phyloP scores from a whole-genome alignment of 2,888 invertebrate genomes.

The Scaptomyza flava region DNA sequence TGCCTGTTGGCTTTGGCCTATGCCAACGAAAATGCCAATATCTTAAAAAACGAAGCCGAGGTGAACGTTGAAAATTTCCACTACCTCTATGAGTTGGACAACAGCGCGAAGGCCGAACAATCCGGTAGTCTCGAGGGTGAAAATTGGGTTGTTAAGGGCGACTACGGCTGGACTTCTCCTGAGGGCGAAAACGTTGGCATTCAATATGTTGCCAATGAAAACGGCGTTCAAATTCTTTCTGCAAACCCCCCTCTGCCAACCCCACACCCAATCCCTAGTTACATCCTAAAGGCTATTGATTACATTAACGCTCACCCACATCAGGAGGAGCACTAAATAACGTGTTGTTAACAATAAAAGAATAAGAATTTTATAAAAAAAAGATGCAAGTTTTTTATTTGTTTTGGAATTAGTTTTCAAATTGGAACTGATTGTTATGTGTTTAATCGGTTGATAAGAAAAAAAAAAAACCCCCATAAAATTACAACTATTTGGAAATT shows the following conservation, averaged over 20 bases:
- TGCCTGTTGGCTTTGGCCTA: constrained; percentile 73
- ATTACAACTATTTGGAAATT: too few species aligned
- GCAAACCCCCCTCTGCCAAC: constrained; percentile 77
- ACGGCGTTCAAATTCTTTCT: constrained; percentile 61
- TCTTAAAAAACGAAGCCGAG: constrained; percentile 49
- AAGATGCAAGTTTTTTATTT: background rate
- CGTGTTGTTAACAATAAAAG: constrained; percentile 40
- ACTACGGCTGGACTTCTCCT: constrained; percentile 60
- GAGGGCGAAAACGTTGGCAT: constrained; percentile 64
- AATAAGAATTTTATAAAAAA: constrained; percentile 7
- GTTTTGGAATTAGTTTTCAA: background rate
- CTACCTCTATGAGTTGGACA: constrained; percentile 14
- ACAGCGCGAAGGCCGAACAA: background rate
- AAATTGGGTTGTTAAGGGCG: constrained; percentile 52
- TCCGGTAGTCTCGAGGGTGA: constrained; percentile 44
- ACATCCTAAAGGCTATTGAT: constrained; percentile 52
- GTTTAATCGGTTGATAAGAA: background rate
- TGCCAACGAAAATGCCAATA: constrained; percentile 59
- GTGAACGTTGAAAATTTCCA: constrained; percentile 65
- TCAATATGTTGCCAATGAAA: constrained; percentile 65
- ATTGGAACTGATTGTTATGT: background rate
- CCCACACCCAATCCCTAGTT: constrained; percentile 74
- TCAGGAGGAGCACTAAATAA: constrained; percentile 28
- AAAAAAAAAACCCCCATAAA: background rate
- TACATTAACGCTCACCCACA: constrained; percentile 62